Percentiles rank a stretch among this genome's conserved stretches.
phyloP scores from a whole-genome alignment of 2,113 vertebrate species.

The Pterocles burchelli region DNA sequence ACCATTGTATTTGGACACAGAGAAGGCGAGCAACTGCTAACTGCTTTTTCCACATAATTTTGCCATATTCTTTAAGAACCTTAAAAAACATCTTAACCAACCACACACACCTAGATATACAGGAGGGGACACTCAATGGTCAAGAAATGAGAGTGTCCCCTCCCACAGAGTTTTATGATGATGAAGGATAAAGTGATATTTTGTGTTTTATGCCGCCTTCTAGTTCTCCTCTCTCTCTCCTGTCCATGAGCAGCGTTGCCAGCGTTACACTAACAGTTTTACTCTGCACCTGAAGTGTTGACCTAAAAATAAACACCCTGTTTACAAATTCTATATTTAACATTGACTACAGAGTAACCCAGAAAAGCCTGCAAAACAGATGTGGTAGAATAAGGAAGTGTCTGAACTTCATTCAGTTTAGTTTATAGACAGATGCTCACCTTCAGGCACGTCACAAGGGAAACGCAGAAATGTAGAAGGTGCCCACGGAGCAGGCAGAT shows the following conservation, averaged over 20 bases:
- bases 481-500: background rate
- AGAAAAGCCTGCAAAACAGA: background rate
- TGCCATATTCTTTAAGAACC: background rate
- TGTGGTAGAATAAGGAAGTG: background rate
- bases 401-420: accelerated
- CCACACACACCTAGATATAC: background rate
- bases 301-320: background rate
- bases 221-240: background rate
- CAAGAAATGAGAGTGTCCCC: background rate
- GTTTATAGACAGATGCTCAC: background rate
- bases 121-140: background rate
- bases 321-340: background rate
- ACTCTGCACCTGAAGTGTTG: background rate
- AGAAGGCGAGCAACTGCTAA: background rate
- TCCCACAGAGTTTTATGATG: background rate
- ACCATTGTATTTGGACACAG: background rate
- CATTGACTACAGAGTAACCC: background rate
- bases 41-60: background rate
- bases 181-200: background rate
- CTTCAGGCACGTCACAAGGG: background rate
- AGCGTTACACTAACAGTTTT: background rate
- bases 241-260: background rate
- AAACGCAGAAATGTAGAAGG: background rate
- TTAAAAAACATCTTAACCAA: background rate
- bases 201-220: background rate